These are phyloP conservation scores for Pammene aurita DNA, from an alignment of 2,888 invertebrate genomes.

Conservation along the genomic window DNA sequence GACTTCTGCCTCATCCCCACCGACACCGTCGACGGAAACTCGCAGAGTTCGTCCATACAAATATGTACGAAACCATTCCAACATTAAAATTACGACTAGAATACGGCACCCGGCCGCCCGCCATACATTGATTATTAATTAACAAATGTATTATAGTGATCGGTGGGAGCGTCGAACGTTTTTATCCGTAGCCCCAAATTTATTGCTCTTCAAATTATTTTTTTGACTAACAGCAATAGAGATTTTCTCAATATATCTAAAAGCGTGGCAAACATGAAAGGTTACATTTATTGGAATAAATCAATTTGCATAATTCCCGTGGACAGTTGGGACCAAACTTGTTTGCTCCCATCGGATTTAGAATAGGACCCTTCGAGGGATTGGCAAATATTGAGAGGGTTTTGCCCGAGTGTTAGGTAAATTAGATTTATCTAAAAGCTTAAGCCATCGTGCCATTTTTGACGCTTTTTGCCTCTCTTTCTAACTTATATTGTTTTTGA, in stretches of 20 bases:
- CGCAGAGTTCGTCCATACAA: too few species aligned
- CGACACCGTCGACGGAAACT: too few species aligned
- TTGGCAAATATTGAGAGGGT: conserved; percentile 34
- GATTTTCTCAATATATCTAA: background rate
- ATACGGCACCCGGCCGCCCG: too few species aligned
- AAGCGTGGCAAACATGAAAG: conserved; percentile 3
- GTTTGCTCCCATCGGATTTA: conserved; percentile 25
- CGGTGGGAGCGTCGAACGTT: too few species aligned
- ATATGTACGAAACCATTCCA: too few species aligned
- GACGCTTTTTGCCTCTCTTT: too few species aligned
- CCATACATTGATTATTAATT: too few species aligned
- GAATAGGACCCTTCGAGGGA: conserved; percentile 33
- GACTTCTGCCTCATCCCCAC: too few species aligned
- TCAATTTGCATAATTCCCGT: conserved; percentile 24
- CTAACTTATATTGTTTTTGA: too few species aligned
- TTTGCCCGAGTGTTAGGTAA: conserved; percentile 25
- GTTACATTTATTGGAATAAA: conserved; percentile 24
- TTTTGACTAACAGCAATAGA: background rate
- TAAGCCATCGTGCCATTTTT: too few species aligned
- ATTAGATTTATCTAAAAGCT: conserved; percentile 22
- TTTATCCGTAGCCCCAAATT: background rate
- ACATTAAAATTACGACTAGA: too few species aligned
- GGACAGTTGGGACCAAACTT: conserved; percentile 12
- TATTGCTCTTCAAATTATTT: background rate
- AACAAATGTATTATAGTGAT: too few species aligned